A percentile compares a stretch with the other conserved stretches of the same genome.
phyloP scores from a whole-genome alignment of 2,113 vertebrate species.

The Plestiodon gilberti region DNA sequence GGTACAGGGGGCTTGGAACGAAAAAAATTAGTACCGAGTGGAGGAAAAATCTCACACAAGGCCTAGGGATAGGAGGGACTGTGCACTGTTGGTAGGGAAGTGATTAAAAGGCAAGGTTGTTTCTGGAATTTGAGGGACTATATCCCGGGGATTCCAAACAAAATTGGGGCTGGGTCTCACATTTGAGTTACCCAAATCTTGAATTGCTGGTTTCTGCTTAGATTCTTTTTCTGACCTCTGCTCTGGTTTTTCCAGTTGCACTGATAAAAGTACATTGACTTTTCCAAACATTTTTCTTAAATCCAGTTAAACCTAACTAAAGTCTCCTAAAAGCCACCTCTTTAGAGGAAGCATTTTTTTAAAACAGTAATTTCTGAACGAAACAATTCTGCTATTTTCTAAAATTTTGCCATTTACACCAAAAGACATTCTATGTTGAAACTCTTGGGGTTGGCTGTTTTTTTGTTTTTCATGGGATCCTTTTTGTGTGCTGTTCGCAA shows the following conservation, averaged over 20 bases:
- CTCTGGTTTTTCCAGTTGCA: background rate
- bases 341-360: conserved; percentile 28
- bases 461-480: conserved; percentile 26
- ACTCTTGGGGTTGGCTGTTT: conserved; percentile 41
- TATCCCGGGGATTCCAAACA: too few species aligned
- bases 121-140: background rate
- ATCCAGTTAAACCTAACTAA: conserved; percentile 16
- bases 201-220: background rate
- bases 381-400: conserved; percentile 49
- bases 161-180: background rate
- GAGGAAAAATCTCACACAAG: background rate
- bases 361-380: background rate
- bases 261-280: conserved; percentile 3
- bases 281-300: conserved; percentile 38
- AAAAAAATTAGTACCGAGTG: too few species aligned
- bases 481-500: conserved; percentile 57
- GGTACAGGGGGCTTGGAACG: background rate
- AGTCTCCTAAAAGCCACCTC: conserved; percentile 2
- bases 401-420: conserved; percentile 51
- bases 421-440: conserved; percentile 77
- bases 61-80: background rate
- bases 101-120: background rate
- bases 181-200: background rate
- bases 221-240: background rate
- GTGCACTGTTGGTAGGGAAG: background rate